A percentile compares a stretch with the other conserved stretches of the same genome.
Evolutionary conservation across 1,140 invertebrate genomes (phyloP).

Genomic region (Diorhabda sublineata): DNA sequence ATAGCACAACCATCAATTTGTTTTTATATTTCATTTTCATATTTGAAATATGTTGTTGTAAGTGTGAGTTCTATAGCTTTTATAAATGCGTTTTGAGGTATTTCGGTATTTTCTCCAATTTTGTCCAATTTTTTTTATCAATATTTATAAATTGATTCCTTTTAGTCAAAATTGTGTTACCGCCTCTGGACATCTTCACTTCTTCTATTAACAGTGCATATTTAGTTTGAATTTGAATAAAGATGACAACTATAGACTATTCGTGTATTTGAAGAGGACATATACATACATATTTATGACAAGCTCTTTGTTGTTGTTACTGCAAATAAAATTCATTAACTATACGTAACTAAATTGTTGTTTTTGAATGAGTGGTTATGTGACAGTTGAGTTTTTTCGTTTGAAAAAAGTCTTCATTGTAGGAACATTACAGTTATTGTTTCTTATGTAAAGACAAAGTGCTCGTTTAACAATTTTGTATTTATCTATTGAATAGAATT

Average conservation of each 20-base stretch:
- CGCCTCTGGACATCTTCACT: background rate
- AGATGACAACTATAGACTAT: background rate
- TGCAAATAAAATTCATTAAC: constrained; percentile 1
- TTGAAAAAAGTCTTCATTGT: background rate
- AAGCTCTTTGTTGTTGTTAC: background rate
- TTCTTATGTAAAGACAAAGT: too few species aligned
- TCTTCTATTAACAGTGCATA: background rate
- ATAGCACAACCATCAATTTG: too few species aligned
- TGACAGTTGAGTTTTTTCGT: background rate
- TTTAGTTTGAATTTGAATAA: background rate
- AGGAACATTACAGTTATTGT: background rate
- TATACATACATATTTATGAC: constrained; percentile 3
- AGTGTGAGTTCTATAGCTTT: too few species aligned
- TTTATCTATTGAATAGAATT: too few species aligned
- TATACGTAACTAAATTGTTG: background rate
- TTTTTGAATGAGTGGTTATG: background rate
- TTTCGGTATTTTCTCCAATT: too few species aligned
- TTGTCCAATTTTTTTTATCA: too few species aligned
- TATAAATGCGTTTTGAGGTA: too few species aligned
- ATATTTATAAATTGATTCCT: too few species aligned
- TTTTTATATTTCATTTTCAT: too few species aligned
- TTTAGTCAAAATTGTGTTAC: too few species aligned
- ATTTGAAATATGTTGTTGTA: too few species aligned
- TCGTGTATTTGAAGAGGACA: background rate
- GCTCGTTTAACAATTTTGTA: too few species aligned